Percentiles rank a stretch among this genome's conserved stretches.
phyloP scores from a whole-genome alignment of 53 echinoderm and acorn worm species.

The Actinopyga echinites region DNA sequence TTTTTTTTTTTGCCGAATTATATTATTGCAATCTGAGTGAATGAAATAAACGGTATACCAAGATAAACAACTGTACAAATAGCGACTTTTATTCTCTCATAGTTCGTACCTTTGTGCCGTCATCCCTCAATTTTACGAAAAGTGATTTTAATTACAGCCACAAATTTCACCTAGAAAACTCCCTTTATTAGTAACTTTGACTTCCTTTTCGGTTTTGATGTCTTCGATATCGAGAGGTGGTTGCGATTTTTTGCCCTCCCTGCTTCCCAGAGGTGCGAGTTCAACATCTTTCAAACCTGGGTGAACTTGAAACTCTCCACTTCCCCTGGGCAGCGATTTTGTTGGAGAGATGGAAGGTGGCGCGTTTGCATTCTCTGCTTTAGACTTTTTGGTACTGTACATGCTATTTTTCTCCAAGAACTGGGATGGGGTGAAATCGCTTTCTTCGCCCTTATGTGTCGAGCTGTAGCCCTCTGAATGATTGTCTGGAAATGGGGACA shows the following conservation, averaged over 20 bases:
- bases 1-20: neutral
- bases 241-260: too few relatives aligned
- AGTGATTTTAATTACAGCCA: slow-evolving; percentile 4
- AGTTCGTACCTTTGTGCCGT: too few relatives aligned
- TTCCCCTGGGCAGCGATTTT: too few relatives aligned
- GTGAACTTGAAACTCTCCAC: too few relatives aligned
- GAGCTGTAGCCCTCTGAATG: slow-evolving; percentile 13
- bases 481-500: slow-evolving; percentile 12
- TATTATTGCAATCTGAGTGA: neutral
- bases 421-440: neutral
- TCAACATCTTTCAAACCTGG: too few relatives aligned
- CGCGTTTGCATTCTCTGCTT: too few relatives aligned
- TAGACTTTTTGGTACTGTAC: neutral
- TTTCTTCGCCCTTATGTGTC: neutral
- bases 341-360: too few relatives aligned
- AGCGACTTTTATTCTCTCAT: too few relatives aligned
- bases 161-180: slow-evolving; percentile 29
- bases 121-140: too few relatives aligned
- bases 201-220: neutral
- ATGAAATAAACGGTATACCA: slow-evolving; percentile 28
- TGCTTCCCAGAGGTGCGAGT: too few relatives aligned
- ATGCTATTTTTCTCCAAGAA: slow-evolving; percentile 9
- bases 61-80: neutral
- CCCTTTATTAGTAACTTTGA: slow-evolving; percentile 7
- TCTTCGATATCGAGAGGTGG: too few relatives aligned